Base-by-base conservation (phyloP, 30 jellyfish, hydroid and myxozoan species). In the Aurelia coerulea region DNA sequence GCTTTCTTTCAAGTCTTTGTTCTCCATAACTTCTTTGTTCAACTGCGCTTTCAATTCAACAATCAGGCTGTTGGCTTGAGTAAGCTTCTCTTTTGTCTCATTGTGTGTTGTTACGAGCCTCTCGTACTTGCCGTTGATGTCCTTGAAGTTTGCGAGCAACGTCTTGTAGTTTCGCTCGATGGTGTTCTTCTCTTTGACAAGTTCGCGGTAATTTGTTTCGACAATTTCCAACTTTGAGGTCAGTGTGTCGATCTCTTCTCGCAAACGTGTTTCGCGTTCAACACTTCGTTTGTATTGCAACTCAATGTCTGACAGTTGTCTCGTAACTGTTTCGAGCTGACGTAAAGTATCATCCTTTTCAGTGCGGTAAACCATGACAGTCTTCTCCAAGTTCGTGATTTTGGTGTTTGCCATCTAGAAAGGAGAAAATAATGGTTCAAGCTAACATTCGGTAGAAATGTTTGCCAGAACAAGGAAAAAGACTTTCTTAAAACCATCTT, bases 181-280 rank as follows among this genome's bases (percentile, higher is more conserved):
- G 60, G 90, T 98, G 69, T 63, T 86, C 97, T 95, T 95, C 60
- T 72, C 97, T 50, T 79, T 90, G 65, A 90, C 69, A 17, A 90
- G 34, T 33, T 95, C 97, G 58, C 88, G 97, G 67, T 85, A 84
- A 31, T 59, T 88, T 11, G 66, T 95, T 68, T 95, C 97, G 41
- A 90, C 64, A 41, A 65, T 74, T 54, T 86, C 86, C 62, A 91
- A 82, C 60, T 74, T 89, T 23, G 88, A 76, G 35, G 90, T 33
- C 84, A 95, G 52, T 14, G 90, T 73, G 19, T 90, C 97, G 66
- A 90, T 51, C 33, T 95, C 99, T 18, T 86, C 95, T 19, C 91
- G 86, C 19, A 89, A 66, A 52, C 95, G 66, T 56, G 86, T 86
- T 65, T 95, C 99, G 76, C 99, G 95, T 31, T 95, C 99, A 53